Conservation (phyloP, 2,888 invertebrate genomes). For the Meloe dianella region DNA sequence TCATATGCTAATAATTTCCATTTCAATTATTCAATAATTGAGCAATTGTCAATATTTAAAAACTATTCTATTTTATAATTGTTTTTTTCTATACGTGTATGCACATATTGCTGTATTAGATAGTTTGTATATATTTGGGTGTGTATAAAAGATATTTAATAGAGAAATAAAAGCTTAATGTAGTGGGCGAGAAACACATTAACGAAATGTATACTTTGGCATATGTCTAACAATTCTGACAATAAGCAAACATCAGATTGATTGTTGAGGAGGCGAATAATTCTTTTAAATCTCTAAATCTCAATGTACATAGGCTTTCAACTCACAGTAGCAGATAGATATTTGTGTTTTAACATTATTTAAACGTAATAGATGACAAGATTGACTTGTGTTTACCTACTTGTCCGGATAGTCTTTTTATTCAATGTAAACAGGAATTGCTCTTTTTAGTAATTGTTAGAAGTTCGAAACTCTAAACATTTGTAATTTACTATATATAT, state of each 20-base stretch:
- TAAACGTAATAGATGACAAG: slow-evolving; percentile 8
- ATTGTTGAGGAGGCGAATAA: slow-evolving; percentile 13
- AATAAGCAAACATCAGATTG: slow-evolving; percentile 24
- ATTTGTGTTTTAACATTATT: not conserved
- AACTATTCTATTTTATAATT: not conserved
- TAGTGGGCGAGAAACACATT: slow-evolving; percentile 26
- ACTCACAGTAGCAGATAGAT: slow-evolving; percentile 2
- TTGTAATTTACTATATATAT: slow-evolving; percentile 16
- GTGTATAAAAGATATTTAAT: not conserved
- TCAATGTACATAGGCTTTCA: slow-evolving; percentile 13
- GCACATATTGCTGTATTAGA: not conserved
- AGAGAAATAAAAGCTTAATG: slow-evolving; percentile 3
- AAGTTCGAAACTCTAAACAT: slow-evolving; percentile 2
- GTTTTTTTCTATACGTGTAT: not conserved
- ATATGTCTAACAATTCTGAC: slow-evolving; percentile 16
- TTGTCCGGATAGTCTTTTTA: slow-evolving; percentile 33
- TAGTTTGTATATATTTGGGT: not conserved
- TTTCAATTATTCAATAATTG: not conserved
- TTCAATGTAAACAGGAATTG: slow-evolving; percentile 26
- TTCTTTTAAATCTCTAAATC: not conserved
- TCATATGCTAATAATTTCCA: not conserved
- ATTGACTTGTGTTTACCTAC: slow-evolving; percentile 32
- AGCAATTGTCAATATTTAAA: not conserved
- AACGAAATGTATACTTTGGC: slow-evolving; percentile 32
- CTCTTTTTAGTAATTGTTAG: slow-evolving; percentile 14